Evolutionary conservation across 2,113 vertebrate species (phyloP), one percentile per base, ranked within the genome.

Genomic region (Festucalex cinctus): DNA sequence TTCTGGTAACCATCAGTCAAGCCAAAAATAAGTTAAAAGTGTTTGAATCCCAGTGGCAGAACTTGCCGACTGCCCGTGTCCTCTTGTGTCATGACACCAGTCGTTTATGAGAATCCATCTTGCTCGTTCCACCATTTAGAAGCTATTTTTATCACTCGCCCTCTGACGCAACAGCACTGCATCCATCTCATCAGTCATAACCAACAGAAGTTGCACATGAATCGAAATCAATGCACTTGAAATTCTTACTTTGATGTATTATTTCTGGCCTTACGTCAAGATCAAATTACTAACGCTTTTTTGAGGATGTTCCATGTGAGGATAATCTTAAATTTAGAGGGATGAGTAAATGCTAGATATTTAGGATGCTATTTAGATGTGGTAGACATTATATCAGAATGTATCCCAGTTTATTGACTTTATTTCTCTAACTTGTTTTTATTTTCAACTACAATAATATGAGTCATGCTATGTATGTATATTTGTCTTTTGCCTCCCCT

Each of bases 181-280:
- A 77, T 71, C 73, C 62, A 54, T 77, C 83, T 80, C 83, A 17
- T 85, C 81, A 86, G 79, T 64, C 66, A 76, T 79, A 71, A 80
- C 71, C 67, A 69, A 75, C 79, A 78, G 63, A 79, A 76, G 79
- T 76, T 72, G 73, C 73, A 65, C 78, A 76, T 70, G 67, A 75
- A 80, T 79, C 68, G 35, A 82, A 86, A 85, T 83, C 65, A 26
- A 79, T 75, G 81, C 68, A 19, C 73, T 71, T 51, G 9, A 70
- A 80, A 73, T 65, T 60, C 69, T 70, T 3, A 16, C 86, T 88
- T 86, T 89, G 81, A 89, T 89, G 73, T 83, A 86, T 89, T 85
- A 88, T 89, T 88, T 80, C 79, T 86, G 67, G 75, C 64, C 65
- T 80, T 68, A 72, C 77, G 60, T 78, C 22, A 8, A 82, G 66